phyloP scores from a whole-genome alignment of 2,888 invertebrate genomes.

The Pristionchus mayeri region DNA sequence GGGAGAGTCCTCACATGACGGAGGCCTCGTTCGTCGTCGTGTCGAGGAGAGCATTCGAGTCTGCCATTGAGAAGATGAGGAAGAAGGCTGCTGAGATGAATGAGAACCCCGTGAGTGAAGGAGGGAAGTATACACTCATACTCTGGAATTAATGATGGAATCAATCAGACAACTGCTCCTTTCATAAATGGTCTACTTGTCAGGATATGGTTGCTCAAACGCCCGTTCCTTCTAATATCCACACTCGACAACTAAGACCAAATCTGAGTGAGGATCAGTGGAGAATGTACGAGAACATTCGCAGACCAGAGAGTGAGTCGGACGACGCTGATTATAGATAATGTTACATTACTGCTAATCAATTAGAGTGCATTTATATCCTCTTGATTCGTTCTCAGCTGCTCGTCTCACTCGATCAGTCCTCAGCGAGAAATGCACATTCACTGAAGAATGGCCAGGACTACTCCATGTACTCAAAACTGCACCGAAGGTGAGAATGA shows the following conservation, averaged over 20 bases:
- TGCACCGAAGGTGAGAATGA: slow-evolving; percentile 58
- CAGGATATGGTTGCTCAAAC: neutral
- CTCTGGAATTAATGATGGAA: too few species aligned
- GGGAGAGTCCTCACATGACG: slow-evolving; percentile 61
- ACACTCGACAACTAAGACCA: slow-evolving; percentile 65
- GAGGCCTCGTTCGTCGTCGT: slow-evolving; percentile 71
- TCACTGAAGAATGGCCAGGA: slow-evolving; percentile 63
- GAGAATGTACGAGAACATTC: slow-evolving; percentile 60
- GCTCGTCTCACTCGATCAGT: slow-evolving; percentile 53
- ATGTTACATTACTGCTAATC: too few species aligned
- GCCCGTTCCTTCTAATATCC: slow-evolving; percentile 54
- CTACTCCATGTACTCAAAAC: slow-evolving; percentile 62
- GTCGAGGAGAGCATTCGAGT: slow-evolving; percentile 60
- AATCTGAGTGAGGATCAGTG: slow-evolving; percentile 62
- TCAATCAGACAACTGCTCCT: too few species aligned
- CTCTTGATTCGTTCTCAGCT: slow-evolving; percentile 38
- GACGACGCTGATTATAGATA: too few species aligned
- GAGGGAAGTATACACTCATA: neutral
- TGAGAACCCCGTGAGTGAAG: slow-evolving; percentile 31
- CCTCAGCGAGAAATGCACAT: slow-evolving; percentile 59
- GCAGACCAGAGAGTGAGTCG: slow-evolving; percentile 47
- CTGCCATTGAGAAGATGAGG: slow-evolving; percentile 53
- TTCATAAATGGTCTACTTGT: neutral
- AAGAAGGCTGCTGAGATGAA: slow-evolving; percentile 47
- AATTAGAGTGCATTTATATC: too few species aligned